phyloP scores from a whole-genome alignment of 2,797 vertebrate species.

The Pogonophryne albipinna region DNA sequence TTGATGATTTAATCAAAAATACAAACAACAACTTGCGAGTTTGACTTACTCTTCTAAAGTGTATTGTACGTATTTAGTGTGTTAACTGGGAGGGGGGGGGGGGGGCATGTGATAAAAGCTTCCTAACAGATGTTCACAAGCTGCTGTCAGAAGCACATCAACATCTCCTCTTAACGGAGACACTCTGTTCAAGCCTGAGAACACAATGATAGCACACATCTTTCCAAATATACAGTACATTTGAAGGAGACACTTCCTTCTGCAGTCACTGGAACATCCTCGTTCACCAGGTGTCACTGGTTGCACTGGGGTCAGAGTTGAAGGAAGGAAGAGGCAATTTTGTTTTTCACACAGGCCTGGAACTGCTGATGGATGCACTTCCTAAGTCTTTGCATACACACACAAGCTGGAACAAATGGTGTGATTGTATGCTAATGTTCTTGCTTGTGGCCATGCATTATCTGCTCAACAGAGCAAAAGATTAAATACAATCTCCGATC shows the following conservation, averaged over 20 bases:
- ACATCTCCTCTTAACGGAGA: constrained; percentile 47
- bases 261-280: constrained; percentile 63
- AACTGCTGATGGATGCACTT: constrained; percentile 83
- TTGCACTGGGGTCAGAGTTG: constrained; percentile 70
- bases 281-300: constrained; percentile 71
- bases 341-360: constrained; percentile 73
- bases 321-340: constrained; percentile 82
- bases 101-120: constrained; percentile 17
- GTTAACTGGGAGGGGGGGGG: too few species aligned
- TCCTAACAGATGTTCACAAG: constrained; percentile 86
- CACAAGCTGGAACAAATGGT: constrained; percentile 64
- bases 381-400: constrained; percentile 61
- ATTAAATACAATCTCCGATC: constrained; percentile 76
- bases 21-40: not conserved
- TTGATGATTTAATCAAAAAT: constrained; percentile 5
- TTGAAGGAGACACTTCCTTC: constrained; percentile 52
- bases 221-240: constrained; percentile 40
- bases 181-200: constrained; percentile 24
- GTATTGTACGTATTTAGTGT: not conserved
- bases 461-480: constrained; percentile 80
- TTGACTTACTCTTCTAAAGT: not conserved
- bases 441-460: constrained; percentile 77
- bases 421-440: constrained; percentile 74
- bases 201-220: constrained; percentile 18
- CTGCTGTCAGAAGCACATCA: constrained; percentile 68